Evolutionary conservation across 2,797 vertebrate genomes (phyloP).

Genomic region (Paedocypris micromegethes): DNA sequence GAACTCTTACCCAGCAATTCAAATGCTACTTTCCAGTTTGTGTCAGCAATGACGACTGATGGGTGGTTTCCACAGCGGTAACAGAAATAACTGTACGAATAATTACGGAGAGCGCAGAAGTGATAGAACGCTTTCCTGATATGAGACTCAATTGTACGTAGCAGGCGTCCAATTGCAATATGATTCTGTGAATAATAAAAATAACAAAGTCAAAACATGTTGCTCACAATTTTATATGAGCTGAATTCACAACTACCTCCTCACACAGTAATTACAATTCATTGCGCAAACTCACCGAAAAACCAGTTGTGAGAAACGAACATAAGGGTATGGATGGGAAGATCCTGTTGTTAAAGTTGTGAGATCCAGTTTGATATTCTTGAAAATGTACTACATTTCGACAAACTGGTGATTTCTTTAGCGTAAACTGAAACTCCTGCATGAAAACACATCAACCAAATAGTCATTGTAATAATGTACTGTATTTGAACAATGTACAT

Average conservation of each 20-base stretch:
- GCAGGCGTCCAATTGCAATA: not conserved
- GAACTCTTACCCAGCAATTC: constrained; percentile 14
- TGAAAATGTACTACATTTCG: constrained; percentile 11
- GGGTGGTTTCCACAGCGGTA: constrained; percentile 16
- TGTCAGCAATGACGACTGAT: constrained; percentile 15
- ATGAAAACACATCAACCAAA: not conserved
- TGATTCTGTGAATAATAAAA: not conserved
- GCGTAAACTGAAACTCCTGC: constrained; percentile 4
- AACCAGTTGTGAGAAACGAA: constrained; percentile 7
- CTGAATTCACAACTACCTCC: not conserved
- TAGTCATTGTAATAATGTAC: too few relatives aligned
- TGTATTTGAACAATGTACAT: too few relatives aligned
- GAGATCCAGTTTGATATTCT: constrained; percentile 14
- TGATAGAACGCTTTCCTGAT: not conserved
- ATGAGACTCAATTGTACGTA: not conserved
- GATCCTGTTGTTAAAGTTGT: constrained; percentile 21
- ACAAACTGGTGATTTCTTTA: constrained; percentile 7
- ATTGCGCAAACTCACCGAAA: not conserved
- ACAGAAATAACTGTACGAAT: constrained; percentile 6
- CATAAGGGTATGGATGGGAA: constrained; percentile 14
- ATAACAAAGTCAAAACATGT: not conserved
- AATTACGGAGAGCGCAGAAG: not conserved
- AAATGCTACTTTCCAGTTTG: constrained; percentile 26
- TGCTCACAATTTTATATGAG: not conserved
- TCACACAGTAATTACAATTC: not conserved